Conservation (phyloP, 2,888 invertebrate genomes). For the Anthoptus insignis region DNA sequence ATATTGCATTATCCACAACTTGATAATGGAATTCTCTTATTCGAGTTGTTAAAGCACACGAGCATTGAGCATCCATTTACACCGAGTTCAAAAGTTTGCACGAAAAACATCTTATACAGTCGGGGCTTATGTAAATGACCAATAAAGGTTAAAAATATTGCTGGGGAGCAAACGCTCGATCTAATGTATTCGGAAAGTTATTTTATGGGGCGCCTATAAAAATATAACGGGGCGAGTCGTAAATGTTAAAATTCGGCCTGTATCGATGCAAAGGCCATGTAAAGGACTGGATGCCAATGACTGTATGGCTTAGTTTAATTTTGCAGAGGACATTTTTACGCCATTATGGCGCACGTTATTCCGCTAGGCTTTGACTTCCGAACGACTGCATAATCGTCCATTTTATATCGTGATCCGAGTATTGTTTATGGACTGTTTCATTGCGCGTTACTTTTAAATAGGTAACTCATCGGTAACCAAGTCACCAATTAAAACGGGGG, state of each 20-base stretch:
- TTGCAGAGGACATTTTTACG: constrained; percentile 66
- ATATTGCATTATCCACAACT: background rate
- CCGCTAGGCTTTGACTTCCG: constrained; percentile 57
- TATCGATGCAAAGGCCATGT: constrained; percentile 71
- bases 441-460: constrained; percentile 11
- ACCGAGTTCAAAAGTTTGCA: constrained; percentile 57
- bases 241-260: constrained; percentile 75
- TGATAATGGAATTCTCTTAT: constrained; percentile 25
- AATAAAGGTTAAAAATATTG: constrained; percentile 80
- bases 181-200: constrained; percentile 80
- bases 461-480: too few relatives aligned
- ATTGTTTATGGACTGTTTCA: constrained; percentile 29
- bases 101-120: constrained; percentile 64
- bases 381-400: constrained; percentile 59
- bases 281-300: constrained; percentile 55
- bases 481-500: too few relatives aligned
- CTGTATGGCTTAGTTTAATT: constrained; percentile 67
- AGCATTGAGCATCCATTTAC: constrained; percentile 40
- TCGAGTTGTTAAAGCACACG: constrained; percentile 37
- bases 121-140: constrained; percentile 73
- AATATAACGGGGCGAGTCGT: constrained; percentile 75
- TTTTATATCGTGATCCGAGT: constrained; percentile 20
- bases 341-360: constrained; percentile 61
- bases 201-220: constrained; percentile 82
- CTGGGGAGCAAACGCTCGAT: constrained; percentile 67